These are phyloP conservation scores for Heliconius aoede DNA, from an alignment of 2,888 invertebrate genomes.

Conservation along the genomic window DNA sequence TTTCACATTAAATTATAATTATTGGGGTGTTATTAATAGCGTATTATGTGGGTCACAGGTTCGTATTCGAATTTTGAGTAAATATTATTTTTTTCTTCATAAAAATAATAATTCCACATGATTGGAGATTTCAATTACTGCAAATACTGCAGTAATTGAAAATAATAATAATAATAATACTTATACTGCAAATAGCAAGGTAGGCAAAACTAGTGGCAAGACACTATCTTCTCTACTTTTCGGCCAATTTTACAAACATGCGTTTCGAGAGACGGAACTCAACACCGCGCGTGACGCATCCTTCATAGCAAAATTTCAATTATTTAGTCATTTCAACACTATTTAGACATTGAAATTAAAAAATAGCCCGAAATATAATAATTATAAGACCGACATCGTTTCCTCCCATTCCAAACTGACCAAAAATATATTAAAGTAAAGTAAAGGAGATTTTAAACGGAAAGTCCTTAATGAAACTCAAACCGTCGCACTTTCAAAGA, in stretches of 20 bases:
- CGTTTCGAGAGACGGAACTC: neutral
- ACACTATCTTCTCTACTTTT: no score
- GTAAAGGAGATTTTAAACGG: slow-evolving; percentile 17
- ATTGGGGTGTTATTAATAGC: slow-evolving; percentile 6
- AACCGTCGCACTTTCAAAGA: slow-evolving; percentile 14
- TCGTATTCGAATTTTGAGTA: neutral
- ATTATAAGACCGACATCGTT: neutral
- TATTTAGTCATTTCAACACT: neutral
- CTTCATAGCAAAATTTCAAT: neutral
- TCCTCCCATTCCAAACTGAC: neutral
- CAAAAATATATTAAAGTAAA: neutral
- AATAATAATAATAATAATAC: no score
- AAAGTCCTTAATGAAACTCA: slow-evolving; percentile 25
- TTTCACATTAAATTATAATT: neutral
- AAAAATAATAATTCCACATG: no score
- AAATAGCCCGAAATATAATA: no score
- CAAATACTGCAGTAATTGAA: no score
- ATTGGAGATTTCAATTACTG: no score
- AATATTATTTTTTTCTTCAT: no score
- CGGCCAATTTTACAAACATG: no score
- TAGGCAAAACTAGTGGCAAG: no score
- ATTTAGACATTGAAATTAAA: neutral
- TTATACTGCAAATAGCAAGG: no score
- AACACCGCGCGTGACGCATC: neutral
- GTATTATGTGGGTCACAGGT: neutral